Evolutionary conservation across 2,888 invertebrate genomes (phyloP).

Genomic region (Hartigia nigra): DNA sequence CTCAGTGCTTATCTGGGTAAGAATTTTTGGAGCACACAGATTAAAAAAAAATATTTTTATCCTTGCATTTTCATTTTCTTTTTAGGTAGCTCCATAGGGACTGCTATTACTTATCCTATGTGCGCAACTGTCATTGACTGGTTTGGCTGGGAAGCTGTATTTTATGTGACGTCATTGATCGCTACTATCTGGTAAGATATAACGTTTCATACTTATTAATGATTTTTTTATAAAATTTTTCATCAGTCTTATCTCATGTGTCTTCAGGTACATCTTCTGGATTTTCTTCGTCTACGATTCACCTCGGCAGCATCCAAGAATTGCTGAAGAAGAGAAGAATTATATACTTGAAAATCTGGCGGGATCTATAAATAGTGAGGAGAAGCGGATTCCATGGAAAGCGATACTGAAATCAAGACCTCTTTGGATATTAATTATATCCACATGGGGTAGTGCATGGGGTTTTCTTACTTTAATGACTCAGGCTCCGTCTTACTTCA

Average conservation of each 20-base stretch:
- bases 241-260: not conserved
- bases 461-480: conserved; percentile 78
- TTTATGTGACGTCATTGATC: conserved; percentile 73
- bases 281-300: conserved; percentile 72
- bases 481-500: conserved; percentile 78
- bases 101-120: conserved; percentile 76
- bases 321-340: conserved; percentile 70
- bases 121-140: conserved; percentile 75
- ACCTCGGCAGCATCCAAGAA: conserved; percentile 75
- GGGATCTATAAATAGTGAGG: conserved; percentile 51
- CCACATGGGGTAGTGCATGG: conserved; percentile 78
- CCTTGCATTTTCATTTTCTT: not conserved
- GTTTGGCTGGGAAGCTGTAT: conserved; percentile 79
- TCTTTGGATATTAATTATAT: conserved; percentile 72
- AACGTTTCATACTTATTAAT: not conserved
- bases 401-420: conserved; percentile 71
- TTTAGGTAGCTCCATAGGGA: conserved; percentile 74
- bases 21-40: conserved; percentile 13
- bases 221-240: not conserved
- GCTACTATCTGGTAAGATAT: conserved; percentile 73
- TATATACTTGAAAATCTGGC: conserved; percentile 72
- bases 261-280: conserved; percentile 68
- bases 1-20: conserved; percentile 73
- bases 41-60: not conserved
- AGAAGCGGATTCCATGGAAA: conserved; percentile 71